Percentiles rank a stretch among this genome's conserved stretches.
Evolutionary conservation across 2,113 vertebrate genomes (phyloP).

Genomic region (Cyprinus carpio): DNA sequence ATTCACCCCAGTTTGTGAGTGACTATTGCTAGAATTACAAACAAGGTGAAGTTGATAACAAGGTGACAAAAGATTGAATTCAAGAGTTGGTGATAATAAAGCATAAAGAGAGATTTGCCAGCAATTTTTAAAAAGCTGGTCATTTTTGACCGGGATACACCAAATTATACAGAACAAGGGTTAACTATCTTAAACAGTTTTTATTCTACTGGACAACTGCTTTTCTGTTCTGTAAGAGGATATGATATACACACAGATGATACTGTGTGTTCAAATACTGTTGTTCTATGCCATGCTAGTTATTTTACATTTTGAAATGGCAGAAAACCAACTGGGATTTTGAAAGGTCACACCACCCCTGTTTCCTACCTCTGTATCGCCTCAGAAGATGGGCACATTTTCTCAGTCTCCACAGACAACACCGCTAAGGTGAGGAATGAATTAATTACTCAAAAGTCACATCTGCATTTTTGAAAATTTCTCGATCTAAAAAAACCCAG

Average conservation of each 20-base stretch:
- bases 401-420: slow-evolving; percentile 73
- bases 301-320: slow-evolving; percentile 48
- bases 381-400: slow-evolving; percentile 74
- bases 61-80: background rate
- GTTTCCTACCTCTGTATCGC: slow-evolving; percentile 69
- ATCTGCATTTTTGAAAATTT: background rate
- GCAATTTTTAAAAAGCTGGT: too few species aligned
- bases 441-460: background rate
- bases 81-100: background rate
- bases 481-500: background rate
- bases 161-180: background rate
- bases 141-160: background rate
- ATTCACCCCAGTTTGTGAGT: too few species aligned
- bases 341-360: slow-evolving; percentile 74
- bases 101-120: background rate
- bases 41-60: background rate
- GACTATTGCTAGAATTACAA: background rate
- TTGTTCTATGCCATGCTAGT: background rate
- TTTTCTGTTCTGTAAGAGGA: background rate
- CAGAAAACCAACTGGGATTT: slow-evolving; percentile 71
- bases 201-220: background rate
- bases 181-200: background rate
- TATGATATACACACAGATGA: background rate
- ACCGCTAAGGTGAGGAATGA: slow-evolving; percentile 68
- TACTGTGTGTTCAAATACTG: background rate